Evolutionary conservation across 1,140 invertebrate genomes (phyloP).

Genomic region (Chelonus insularis): DNA sequence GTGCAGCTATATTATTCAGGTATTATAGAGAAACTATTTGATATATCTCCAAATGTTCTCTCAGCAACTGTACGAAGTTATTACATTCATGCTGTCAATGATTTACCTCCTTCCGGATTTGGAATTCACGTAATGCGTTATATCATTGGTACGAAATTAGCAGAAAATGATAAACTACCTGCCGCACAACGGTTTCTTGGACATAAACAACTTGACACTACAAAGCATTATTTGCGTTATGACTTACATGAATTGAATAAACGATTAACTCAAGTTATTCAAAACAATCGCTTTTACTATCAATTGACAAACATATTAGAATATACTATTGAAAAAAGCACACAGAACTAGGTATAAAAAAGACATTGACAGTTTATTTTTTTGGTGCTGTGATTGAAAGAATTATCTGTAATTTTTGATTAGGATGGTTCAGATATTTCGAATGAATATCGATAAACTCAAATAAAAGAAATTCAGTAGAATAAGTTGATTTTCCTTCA

Average conservation of each 20-base stretch:
- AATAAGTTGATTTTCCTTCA: too few relatives aligned
- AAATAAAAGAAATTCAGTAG: too few relatives aligned
- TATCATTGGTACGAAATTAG: not conserved
- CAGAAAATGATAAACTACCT: not conserved
- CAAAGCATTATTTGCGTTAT: not conserved
- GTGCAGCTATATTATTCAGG: not conserved
- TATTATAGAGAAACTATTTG: not conserved
- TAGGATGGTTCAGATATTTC: too few relatives aligned
- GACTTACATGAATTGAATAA: not conserved
- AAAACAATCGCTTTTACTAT: not conserved
- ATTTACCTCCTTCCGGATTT: not conserved
- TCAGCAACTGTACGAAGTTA: not conserved
- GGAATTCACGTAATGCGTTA: not conserved
- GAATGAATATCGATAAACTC: too few relatives aligned
- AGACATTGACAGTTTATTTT: too few relatives aligned
- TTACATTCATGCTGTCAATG: not conserved
- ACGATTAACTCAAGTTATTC: not conserved
- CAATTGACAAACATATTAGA: not conserved
- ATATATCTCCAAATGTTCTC: not conserved
- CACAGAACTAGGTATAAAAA: too few relatives aligned
- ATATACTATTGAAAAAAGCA: too few relatives aligned
- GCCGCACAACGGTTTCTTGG: not conserved
- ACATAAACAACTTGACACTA: not conserved
- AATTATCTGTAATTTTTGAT: too few relatives aligned
- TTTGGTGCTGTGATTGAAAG: too few relatives aligned